Conservation (phyloP, 2,113 vertebrate genomes). For the Sus scrofa region T2T-Sscrofa CM000820.6:6494501-6495000, state of each 20-base stretch:
- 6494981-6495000: neutral
- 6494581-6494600: too few species aligned
- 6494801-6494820: neutral
- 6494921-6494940: constrained; percentile 9
- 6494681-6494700: neutral
- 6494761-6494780: neutral
- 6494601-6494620: too few species aligned
- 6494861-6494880: neutral
- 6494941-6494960: neutral
- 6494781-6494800: constrained; percentile 10
- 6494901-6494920: neutral
- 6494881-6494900: neutral
- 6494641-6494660: neutral
- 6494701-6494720: neutral
- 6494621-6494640: neutral
- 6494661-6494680: neutral
- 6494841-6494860: constrained; percentile 17
- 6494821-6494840: constrained; percentile 20
- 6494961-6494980: neutral
- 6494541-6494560: too few species aligned
- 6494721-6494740: neutral
- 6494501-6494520: too few species aligned
- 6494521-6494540: too few species aligned
- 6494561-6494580: too few species aligned
- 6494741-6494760: neutral